Evolutionary conservation across 2,113 vertebrate genomes (phyloP).

Genomic region (Ctenomys sociabilis): DNA sequence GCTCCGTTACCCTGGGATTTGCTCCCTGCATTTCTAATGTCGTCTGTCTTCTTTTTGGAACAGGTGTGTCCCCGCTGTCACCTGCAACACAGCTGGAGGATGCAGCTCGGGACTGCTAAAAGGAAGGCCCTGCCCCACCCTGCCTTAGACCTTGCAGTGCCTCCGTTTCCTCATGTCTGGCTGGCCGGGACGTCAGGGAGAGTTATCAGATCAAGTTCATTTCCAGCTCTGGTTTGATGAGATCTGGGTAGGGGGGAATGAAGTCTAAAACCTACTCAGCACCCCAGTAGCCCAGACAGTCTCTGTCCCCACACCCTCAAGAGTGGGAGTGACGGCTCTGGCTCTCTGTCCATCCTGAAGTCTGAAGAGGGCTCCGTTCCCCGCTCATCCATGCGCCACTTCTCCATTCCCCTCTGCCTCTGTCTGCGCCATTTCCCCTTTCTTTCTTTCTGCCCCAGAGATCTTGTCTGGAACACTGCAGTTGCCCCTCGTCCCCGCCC

Average conservation of each 20-base stretch:
- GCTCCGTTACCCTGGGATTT: slow-evolving; percentile 86
- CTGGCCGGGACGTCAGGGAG: background rate
- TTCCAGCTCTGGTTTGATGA: background rate
- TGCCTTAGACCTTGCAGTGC: background rate
- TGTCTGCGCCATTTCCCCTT: background rate
- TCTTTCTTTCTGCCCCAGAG: background rate
- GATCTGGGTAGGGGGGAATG: background rate
- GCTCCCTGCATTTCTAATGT: slow-evolving; percentile 82
- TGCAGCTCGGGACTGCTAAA: background rate
- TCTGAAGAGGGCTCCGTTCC: background rate
- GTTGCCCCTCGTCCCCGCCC: fast-evolving
- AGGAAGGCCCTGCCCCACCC: background rate
- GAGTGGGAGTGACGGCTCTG: background rate
- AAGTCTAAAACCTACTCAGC: background rate
- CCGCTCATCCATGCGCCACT: background rate
- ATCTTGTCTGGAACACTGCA: background rate
- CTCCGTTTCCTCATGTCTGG: slow-evolving; percentile 52
- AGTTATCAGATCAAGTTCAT: background rate
- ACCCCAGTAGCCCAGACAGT: fast-evolving
- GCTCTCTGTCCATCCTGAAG: background rate
- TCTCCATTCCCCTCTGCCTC: background rate
- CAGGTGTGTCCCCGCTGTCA: slow-evolving; percentile 60
- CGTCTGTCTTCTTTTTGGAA: slow-evolving; percentile 69
- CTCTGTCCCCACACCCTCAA: background rate
- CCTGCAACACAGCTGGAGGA: background rate